These are phyloP conservation scores for Lymantria dispar DNA, from an alignment of 2,888 invertebrate species.

Conservation along the genomic window DNA sequence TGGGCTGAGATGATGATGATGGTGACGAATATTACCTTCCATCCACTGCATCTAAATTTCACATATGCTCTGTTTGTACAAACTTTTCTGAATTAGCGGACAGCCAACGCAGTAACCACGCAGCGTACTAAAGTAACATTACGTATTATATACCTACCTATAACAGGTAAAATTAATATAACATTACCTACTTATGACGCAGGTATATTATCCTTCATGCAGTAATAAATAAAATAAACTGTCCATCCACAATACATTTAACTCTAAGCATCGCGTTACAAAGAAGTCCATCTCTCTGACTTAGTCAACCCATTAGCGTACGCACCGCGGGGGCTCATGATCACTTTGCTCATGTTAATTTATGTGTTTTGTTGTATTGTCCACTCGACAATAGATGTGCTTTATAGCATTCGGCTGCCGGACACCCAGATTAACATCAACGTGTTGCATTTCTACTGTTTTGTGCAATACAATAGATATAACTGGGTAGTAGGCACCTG, in stretches of 20 bases:
- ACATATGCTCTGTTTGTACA: no score
- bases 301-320: slow-evolving; percentile 76
- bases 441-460: slow-evolving; percentile 75
- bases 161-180: background rate
- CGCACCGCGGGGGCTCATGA: slow-evolving; percentile 73
- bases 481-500: slow-evolving; percentile 73
- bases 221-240: slow-evolving; percentile 40
- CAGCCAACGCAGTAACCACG: no score
- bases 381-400: slow-evolving; percentile 60
- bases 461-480: slow-evolving; percentile 71
- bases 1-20: no score
- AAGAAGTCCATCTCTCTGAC: slow-evolving; percentile 21
- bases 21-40: no score
- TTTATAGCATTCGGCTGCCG: slow-evolving; percentile 77
- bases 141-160: background rate
- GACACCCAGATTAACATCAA: slow-evolving; percentile 81
- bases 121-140: background rate
- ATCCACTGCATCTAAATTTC: no score
- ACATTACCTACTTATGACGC: slow-evolving; percentile 7
- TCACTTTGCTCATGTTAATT: slow-evolving; percentile 80
- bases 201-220: slow-evolving; percentile 23
- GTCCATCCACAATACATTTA: slow-evolving; percentile 28
- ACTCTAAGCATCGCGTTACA: slow-evolving; percentile 24
- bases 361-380: slow-evolving; percentile 80
- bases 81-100: no score